Conservation (phyloP, 2,113 vertebrate species). For the human region GRCh38 chr5:111505501-111506000, state of each 20-base stretch:
- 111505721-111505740: not conserved
- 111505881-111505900: not conserved
- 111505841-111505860: not conserved
- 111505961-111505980: too few relatives aligned
- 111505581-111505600: conserved; percentile 15
- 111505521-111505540: conserved; percentile 33
- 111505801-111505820: conserved; percentile 21
- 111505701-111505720: conserved; percentile 4
- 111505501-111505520: not conserved
- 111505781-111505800: conserved; percentile 4
- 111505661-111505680: not conserved
- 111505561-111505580: not conserved
- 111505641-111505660: not conserved
- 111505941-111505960: too few relatives aligned
- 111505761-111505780: not conserved
- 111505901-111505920: not conserved
- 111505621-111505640: conserved; percentile 28
- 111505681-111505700: not conserved
- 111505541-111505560: not conserved
- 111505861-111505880: not conserved
- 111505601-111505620: not conserved
- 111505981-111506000: too few relatives aligned
- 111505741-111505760: not conserved
- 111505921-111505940: too few relatives aligned
- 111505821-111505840: not conserved